Evolutionary conservation across 2,113 vertebrate genomes (phyloP).

Genomic region (Ginglymostoma cirratum): DNA sequence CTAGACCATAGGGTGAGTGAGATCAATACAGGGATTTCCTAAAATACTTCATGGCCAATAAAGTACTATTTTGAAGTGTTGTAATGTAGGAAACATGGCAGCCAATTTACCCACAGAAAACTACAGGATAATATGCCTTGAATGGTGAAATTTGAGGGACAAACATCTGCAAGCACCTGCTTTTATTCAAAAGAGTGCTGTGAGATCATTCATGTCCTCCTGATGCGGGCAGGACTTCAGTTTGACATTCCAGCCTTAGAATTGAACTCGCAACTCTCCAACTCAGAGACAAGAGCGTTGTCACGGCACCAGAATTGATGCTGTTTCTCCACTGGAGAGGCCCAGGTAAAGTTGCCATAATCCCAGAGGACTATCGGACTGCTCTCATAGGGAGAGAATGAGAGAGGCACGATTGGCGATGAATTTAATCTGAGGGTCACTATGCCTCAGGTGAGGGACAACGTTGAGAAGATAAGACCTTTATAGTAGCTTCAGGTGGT

Average conservation of each 20-base stretch:
- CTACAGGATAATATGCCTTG: not conserved
- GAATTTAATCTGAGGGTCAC: no score
- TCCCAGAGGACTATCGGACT: no score
- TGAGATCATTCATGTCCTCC: not conserved
- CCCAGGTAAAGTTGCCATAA: no score
- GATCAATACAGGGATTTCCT: not conserved
- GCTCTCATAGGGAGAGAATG: no score
- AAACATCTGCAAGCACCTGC: not conserved
- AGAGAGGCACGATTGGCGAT: no score
- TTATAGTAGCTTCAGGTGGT: no score
- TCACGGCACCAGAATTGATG: not conserved
- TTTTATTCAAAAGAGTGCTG: not conserved
- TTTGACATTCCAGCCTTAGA: not conserved
- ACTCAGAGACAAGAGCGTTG: not conserved
- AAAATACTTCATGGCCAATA: not conserved
- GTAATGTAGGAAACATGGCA: no score
- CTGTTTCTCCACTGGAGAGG: not conserved
- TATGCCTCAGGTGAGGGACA: no score
- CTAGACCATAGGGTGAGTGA: no score
- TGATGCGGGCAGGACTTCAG: not conserved
- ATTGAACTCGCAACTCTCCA: not conserved
- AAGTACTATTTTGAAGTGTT: not conserved
- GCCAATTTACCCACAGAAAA: not conserved
- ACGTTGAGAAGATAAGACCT: no score
- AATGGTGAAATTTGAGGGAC: not conserved